A percentile compares a stretch with the other conserved stretches of the same genome.
Evolutionary conservation across 2,888 invertebrate species (phyloP).

Genomic region (Ommatoiulus sabulosus): DNA sequence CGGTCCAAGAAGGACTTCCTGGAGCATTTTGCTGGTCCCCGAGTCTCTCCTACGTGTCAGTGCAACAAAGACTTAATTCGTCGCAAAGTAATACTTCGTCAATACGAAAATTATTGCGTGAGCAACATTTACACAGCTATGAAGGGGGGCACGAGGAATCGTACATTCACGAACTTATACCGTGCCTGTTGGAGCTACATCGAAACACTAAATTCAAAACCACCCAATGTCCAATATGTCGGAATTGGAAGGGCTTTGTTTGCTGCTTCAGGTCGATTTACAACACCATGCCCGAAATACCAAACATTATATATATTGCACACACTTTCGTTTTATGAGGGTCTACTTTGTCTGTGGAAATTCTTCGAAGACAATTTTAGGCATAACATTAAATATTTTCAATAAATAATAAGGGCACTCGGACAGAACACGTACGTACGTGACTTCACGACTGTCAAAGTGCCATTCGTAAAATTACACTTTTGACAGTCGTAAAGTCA

Average conservation of each 20-base stretch:
- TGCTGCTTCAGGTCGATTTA: too few relatives aligned
- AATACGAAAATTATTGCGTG: constrained; percentile 32
- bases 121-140: constrained; percentile 34
- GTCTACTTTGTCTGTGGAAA: too few relatives aligned
- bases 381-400: too few relatives aligned
- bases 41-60: background rate
- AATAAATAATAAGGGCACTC: too few relatives aligned
- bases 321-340: too few relatives aligned
- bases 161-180: constrained; percentile 34
- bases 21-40: constrained; percentile 7
- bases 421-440: too few relatives aligned
- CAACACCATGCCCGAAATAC: too few relatives aligned
- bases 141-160: background rate
- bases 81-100: constrained; percentile 12
- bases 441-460: too few relatives aligned
- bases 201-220: background rate
- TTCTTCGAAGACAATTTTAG: too few relatives aligned
- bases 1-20: background rate
- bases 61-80: constrained; percentile 22
- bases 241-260: background rate
- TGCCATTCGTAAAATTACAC: too few relatives aligned
- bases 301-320: too few relatives aligned
- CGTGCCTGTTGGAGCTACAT: background rate
- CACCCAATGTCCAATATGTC: background rate
- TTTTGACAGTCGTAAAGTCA: too few relatives aligned